Evolutionary conservation across 2,113 vertebrate genomes (phyloP), one percentile per base, ranked within the genome.

Genomic region (Etia nguti): DNA sequence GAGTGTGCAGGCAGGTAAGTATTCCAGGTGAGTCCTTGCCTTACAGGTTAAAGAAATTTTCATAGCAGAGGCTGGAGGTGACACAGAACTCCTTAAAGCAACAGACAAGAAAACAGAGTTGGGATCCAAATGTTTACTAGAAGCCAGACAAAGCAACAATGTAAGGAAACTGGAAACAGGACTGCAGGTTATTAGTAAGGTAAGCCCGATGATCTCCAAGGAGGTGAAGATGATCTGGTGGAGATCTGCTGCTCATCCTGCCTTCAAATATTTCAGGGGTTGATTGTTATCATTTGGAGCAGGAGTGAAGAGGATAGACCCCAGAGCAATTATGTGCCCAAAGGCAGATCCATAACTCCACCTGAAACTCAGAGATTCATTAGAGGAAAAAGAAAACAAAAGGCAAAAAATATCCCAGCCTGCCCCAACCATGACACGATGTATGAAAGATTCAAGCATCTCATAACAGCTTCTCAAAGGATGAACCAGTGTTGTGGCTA

Each of bases 311-410:
- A 73, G 3, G 41, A 46, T 41, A 22, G 8, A 41, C 22, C 36
- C 20, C 34, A 68, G 60, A 38, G 34, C 6, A 38, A 68, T 65
- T 0, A 38, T 68, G 34, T 0, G 2, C 0, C 34, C 60, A 68
- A 38, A 38, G 34, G 10, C 2, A 2, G 60, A 11, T 38, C 34
- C 60, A 38, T 13, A 68, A 68, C 60, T 22, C 60, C 60, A 38
- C 20, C 34, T 2, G 60, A 65, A 65, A 38, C 60, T 65, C 60
- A 65, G 60, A 65, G 60, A 38, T 38, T 65, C 34, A 65, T 38
- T 38, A 22, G 20, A n/a, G 20, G 34, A 41, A 38, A 38, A 68
- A 68, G 34, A 38, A n/a, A 34, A n/a, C 15, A 20, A 2, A 62
- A 62, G 2, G 57, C 1, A 34, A 34, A n/a, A 34, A 34, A 20